phyloP scores from a whole-genome alignment of 1,140 invertebrate species.

The Triops cancriformis region DNA sequence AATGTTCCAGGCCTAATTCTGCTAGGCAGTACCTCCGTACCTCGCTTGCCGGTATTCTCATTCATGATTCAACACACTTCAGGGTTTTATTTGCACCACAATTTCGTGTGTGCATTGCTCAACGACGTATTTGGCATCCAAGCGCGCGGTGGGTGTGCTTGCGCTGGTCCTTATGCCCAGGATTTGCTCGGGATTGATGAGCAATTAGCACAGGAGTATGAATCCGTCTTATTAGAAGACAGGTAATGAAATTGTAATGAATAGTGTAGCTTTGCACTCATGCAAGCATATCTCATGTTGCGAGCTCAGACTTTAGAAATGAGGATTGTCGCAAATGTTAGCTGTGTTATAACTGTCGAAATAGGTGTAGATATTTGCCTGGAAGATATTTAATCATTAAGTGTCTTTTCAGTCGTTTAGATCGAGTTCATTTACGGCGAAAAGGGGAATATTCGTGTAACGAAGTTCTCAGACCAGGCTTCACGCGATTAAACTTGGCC shows the following conservation, averaged over 20 bases:
- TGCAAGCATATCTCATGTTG: background rate
- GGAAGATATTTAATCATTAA: slow-evolving; percentile 17
- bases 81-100: slow-evolving; percentile 78
- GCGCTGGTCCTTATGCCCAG: slow-evolving; percentile 75
- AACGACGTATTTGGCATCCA: slow-evolving; percentile 91
- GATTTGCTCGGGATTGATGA: slow-evolving; percentile 74
- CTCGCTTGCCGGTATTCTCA: slow-evolving; percentile 72
- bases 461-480: slow-evolving; percentile 76
- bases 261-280: background rate
- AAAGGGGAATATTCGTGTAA: slow-evolving; percentile 51
- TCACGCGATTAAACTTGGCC: slow-evolving; percentile 72
- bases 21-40: slow-evolving; percentile 59
- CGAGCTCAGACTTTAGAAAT: background rate
- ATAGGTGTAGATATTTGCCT: slow-evolving; percentile 21
- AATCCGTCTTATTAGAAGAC: slow-evolving; percentile 63
- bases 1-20: slow-evolving; percentile 69
- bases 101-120: slow-evolving; percentile 75
- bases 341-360: slow-evolving; percentile 20
- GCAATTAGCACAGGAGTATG: slow-evolving; percentile 62
- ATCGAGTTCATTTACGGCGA: slow-evolving; percentile 50
- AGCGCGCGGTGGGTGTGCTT: slow-evolving; percentile 72
- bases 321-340: too few species aligned
- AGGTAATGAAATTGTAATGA: slow-evolving; percentile 43
- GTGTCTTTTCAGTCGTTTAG: slow-evolving; percentile 43
- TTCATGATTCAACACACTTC: slow-evolving; percentile 69